Evolutionary conservation across 1,140 invertebrate species (phyloP).

Genomic region (Lepeophtheirus salmonis): DNA sequence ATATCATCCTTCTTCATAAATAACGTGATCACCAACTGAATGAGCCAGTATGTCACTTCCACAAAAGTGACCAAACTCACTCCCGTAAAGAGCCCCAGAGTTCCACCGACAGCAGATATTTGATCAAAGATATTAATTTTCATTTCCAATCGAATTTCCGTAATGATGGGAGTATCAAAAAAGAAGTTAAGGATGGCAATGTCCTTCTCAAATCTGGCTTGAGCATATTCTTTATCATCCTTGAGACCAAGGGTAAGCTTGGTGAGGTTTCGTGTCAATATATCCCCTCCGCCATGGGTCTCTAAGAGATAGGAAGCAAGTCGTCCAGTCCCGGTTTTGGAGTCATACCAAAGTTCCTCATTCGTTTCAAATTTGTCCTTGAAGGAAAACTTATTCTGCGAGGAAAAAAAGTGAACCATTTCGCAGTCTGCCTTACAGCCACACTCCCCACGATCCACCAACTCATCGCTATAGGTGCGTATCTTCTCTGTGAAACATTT

Average conservation of each 20-base stretch:
- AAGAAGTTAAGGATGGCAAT: constrained; percentile 11
- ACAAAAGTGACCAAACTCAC: constrained; percentile 5
- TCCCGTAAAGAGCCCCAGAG: constrained; percentile 8
- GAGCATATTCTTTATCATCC: not conserved
- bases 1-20: not conserved
- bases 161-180: constrained; percentile 12
- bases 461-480: not conserved
- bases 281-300: not conserved
- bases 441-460: constrained; percentile 1
- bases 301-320: not conserved
- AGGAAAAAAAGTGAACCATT: not conserved
- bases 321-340: not conserved
- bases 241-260: not conserved
- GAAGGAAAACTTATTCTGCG: not conserved
- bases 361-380: not conserved
- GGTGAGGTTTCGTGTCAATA: not conserved
- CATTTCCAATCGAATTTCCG: constrained; percentile 8
- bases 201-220: not conserved
- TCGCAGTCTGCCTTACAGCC: not conserved
- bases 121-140: constrained; percentile 8
- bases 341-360: not conserved
- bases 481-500: not conserved
- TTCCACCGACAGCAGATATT: constrained; percentile 7
- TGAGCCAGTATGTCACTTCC: constrained; percentile 5
- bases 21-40: not conserved